phyloP scores from a whole-genome alignment of 1,140 invertebrate species.

The Pseudomyrmex cubaensis region DNA sequence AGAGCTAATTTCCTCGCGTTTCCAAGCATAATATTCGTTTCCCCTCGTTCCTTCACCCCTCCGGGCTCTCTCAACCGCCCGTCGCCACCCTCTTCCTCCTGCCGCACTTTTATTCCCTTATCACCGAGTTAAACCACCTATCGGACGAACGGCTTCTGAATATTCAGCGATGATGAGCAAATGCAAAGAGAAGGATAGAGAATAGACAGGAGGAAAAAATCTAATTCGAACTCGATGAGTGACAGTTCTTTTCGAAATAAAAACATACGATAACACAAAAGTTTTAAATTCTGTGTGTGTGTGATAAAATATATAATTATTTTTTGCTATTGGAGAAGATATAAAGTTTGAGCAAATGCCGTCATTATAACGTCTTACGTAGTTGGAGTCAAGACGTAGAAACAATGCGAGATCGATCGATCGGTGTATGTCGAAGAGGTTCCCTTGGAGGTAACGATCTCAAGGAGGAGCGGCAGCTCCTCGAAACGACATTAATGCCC shows the following conservation, averaged over 20 bases:
- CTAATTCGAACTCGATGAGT: conserved; percentile 74
- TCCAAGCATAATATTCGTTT: conserved; percentile 67
- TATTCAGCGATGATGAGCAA: conserved; percentile 70
- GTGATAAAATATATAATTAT: conserved; percentile 12
- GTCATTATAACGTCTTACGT: conserved; percentile 5
- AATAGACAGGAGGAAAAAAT: conserved; percentile 55
- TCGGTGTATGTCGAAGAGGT: not conserved
- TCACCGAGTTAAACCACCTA: conserved; percentile 66
- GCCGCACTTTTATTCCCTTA: conserved; percentile 51
- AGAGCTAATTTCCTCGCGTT: conserved; percentile 77
- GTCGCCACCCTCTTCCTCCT: not conserved
- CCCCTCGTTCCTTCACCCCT: not conserved
- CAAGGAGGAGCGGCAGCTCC: conserved; percentile 28
- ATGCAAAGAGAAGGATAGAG: conserved; percentile 40
- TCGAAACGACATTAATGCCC: conserved; percentile 63
- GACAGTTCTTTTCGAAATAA: conserved; percentile 29
- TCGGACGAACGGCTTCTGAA: conserved; percentile 74
- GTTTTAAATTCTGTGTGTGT: not conserved
- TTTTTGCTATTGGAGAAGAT: not conserved
- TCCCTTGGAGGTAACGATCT: conserved; percentile 12
- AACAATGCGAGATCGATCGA: conserved; percentile 21
- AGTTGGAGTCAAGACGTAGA: not conserved
- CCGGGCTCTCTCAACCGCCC: not conserved
- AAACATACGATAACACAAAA: not conserved
- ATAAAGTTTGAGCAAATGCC: conserved; percentile 18